Percentiles rank a stretch among this genome's conserved stretches.
These are phyloP conservation scores for Microtus richardsoni DNA, from an alignment of 2,113 vertebrate genomes.

Conservation along the genomic window DNA sequence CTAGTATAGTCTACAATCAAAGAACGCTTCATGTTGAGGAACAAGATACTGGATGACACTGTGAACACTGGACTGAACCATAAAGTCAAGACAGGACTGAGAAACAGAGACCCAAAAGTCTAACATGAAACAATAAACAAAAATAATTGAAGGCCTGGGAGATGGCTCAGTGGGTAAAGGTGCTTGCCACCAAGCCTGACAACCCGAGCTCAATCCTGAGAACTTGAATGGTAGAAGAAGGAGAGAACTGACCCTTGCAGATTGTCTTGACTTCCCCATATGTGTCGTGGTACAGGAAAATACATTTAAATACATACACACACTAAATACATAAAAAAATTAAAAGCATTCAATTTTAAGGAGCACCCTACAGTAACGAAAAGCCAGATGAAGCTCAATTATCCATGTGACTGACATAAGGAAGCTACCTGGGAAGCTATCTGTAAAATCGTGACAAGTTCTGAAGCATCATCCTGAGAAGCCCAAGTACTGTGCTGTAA, in stretches of 20 bases:
- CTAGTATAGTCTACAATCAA: neutral
- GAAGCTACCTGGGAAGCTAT: neutral
- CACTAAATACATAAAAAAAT: neutral
- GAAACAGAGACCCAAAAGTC: neutral
- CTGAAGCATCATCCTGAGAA: conserved; percentile 33
- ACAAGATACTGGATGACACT: neutral
- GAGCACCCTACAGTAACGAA: neutral
- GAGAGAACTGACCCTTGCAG: neutral
- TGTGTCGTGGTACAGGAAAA: neutral
- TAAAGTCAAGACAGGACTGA: no score
- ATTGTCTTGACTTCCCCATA: neutral
- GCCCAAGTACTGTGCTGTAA: neutral
- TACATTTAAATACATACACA: neutral
- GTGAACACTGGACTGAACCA: conserved; percentile 25
- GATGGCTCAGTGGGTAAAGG: neutral
- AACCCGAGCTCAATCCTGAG: neutral
- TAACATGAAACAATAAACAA: conserved; percentile 46
- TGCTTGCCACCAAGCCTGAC: neutral
- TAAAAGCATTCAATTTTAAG: conserved; percentile 22
- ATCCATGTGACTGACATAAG: neutral
- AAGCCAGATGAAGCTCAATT: conserved; percentile 42
- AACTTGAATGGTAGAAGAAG: neutral
- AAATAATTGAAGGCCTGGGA: neutral
- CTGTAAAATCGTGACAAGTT: conserved; percentile 32
- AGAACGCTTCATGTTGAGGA: neutral